Conservation (phyloP, 2,888 invertebrate genomes). For the Carabus problematicus region DNA sequence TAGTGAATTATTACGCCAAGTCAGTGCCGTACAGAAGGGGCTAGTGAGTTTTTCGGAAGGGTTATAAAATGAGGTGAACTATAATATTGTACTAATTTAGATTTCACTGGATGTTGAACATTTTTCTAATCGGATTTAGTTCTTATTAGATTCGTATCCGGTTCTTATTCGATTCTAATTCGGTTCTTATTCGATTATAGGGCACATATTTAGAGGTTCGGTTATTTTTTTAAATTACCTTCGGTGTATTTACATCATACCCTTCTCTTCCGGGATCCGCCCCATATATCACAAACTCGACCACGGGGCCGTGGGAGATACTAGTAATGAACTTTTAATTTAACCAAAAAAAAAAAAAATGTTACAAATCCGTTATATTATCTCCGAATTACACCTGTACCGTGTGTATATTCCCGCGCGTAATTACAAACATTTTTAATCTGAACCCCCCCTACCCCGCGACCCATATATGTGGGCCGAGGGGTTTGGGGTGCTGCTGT, state of each 20-base stretch:
- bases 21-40: not conserved
- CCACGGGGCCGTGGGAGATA: not conserved
- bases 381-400: slow-evolving; percentile 29
- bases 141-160: too few species aligned
- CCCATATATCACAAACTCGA: too few species aligned
- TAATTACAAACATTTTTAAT: slow-evolving; percentile 39
- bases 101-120: slow-evolving; percentile 43
- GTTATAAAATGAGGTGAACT: not conserved
- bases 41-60: too few species aligned
- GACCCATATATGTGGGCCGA: not conserved
- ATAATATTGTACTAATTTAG: not conserved
- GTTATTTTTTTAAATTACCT: too few species aligned
- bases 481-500: slow-evolving; percentile 23
- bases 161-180: too few species aligned
- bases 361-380: slow-evolving; percentile 17
- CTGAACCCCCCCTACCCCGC: slow-evolving; percentile 1
- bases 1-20: not conserved
- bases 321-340: slow-evolving; percentile 30
- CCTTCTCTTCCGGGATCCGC: too few species aligned
- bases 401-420: slow-evolving; percentile 7
- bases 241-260: too few species aligned
- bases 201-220: too few species aligned
- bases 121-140: slow-evolving; percentile 46
- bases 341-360: slow-evolving; percentile 14
- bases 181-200: too few species aligned